Base-by-base conservation (phyloP, 2,797 vertebrate species). In the Florisuga fusca region DNA sequence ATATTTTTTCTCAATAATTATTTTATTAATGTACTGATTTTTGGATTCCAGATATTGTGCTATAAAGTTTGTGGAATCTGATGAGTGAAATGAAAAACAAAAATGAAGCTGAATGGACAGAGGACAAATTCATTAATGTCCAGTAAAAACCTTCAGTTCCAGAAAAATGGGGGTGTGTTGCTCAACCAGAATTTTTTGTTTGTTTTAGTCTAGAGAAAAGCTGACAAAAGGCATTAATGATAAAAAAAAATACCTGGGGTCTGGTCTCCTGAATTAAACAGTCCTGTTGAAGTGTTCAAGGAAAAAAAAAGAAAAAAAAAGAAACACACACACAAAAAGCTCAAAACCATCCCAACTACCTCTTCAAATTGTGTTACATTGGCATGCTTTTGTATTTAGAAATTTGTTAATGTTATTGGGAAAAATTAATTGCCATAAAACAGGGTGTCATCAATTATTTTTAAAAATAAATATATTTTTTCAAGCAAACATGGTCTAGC, bases 151-250 rank as follows among this genome's bases (percentile, higher is more conserved):
- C 64, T 8, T 3, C 4, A 46, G 1, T 50, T 79, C 55, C 29
- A 72, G 17, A 64, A 93, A 79, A 85, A 50, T 4, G 51, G 3
- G 66, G 12, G 8, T 29, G 20, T 53, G 31, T 1, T 82, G 17
- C 15, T 87, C 33, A 72, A 3, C 1, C 1, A 53, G 7, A 3
- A 29, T 62, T n/a, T 64, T 11, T 23, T 29, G 59, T 17, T 61
- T 55, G 4, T 48, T 48, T 48, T 59, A 3, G 6, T n/a, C 9
- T 72, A 64, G 33, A 82, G 18, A 63, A 89, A 75, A 78, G 2
- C 0, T 0, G 46, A 57, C 38, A 41, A 41, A 13, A 41, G 38
- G 38, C 38, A 61, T 25, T 0, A 0, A 41, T 54, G 6, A n/a
- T n/a, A n/a, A n/a, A n/a, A n/a, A n/a, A 68, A 87, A 57, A 61